phyloP scores from a whole-genome alignment of 2,797 vertebrate species.

The Argyrosomus regius region DNA sequence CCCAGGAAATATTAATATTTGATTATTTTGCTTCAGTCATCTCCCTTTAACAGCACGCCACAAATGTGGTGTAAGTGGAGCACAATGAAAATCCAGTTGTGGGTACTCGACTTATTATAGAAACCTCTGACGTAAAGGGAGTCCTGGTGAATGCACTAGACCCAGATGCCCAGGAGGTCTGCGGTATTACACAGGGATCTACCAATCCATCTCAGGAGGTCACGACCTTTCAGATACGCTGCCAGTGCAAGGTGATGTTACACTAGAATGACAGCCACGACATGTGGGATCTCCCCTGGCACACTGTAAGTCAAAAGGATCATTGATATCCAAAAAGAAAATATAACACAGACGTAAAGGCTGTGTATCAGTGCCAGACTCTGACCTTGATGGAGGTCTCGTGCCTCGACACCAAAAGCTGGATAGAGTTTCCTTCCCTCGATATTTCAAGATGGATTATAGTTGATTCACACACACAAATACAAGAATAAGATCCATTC shows the following conservation, averaged over 20 bases:
- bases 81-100: neutral
- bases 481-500: neutral
- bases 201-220: conserved; percentile 36
- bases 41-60: neutral
- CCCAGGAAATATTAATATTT: neutral
- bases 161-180: conserved; percentile 49
- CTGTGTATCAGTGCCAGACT: conserved; percentile 23
- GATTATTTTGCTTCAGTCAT: neutral
- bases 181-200: conserved; percentile 40
- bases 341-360: conserved; percentile 38
- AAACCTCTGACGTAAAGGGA: neutral
- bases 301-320: conserved; percentile 29
- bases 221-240: conserved; percentile 50
- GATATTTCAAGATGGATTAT: neutral
- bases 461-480: neutral
- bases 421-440: conserved; percentile 11
- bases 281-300: conserved; percentile 37
- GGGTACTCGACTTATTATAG: neutral
- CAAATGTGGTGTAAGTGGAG: neutral
- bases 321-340: conserved; percentile 37
- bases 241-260: conserved; percentile 58
- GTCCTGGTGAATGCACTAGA: neutral
- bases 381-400: conserved; percentile 30
- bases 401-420: neutral
- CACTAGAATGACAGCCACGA: conserved; percentile 42